Base-by-base conservation (phyloP, 2,888 invertebrate genomes). In the Rosalia funebris region DNA sequence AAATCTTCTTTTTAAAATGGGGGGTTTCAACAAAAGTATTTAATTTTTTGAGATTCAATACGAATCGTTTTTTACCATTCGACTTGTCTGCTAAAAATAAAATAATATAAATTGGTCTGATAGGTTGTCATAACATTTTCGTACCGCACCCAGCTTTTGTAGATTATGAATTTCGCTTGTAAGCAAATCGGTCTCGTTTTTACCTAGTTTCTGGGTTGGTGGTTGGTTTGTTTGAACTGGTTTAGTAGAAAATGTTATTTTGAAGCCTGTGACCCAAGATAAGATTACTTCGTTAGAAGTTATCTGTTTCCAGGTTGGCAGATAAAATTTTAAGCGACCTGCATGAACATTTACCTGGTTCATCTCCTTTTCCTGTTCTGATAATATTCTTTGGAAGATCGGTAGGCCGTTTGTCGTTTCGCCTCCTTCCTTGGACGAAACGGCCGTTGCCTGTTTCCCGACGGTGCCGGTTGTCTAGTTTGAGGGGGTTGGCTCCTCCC, bases 1-100 rank as follows among this genome's bases (percentile, higher is more conserved):
- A 44, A 36, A 17, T 60, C 50, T 31, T 50, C 60, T 34, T 41
- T 41, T 56, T 48, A 39, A 60, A 60, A 39, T 60, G 46, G 10
- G 31, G 2, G 4, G 17, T 37, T n/a, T 32, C 16, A 1, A 55
- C 19, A 14, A 55, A 55, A 15, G 15, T 14, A 14, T 55, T 44
- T 9, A 55, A 45, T 4, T 36, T 45, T 45, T 55, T 46, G 0
- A 46, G 46, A 31, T 46, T 46, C 2, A 46, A 32, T 14, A 46
- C 32, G 16, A 31, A 46, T 12, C 46, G n/a, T 1, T 44, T 46
- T 46, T 12, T 45, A 4, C 46, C 46, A 14, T 46, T 46, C 15
- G 46, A 15, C 12, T 46, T 32, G 7, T 46, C 46, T 9, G 31
- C 46, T 31, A 46, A 32, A 32, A 46, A 46, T 10, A 15, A 15